These are phyloP conservation scores for Idris sp. DNA, from an alignment of 1,140 invertebrate species.

Conservation along the genomic window DNA sequence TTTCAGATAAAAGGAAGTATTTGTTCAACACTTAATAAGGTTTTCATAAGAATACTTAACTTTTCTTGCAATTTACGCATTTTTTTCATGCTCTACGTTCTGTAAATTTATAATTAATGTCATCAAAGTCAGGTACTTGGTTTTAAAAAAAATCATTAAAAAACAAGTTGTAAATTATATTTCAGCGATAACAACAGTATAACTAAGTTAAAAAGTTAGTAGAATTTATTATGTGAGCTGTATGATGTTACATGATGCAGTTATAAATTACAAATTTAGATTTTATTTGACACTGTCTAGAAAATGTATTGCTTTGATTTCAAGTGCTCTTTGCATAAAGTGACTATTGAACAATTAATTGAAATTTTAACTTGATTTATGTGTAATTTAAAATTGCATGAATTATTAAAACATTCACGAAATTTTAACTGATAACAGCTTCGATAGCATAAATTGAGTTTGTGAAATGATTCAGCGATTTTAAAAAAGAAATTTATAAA, in stretches of 20 bases:
- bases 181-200: constrained; percentile 8
- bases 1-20: too few species aligned
- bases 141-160: constrained; percentile 13
- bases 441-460: too few species aligned
- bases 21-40: too few species aligned
- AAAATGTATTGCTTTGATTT: constrained; percentile 11
- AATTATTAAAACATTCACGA: too few species aligned
- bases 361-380: not conserved
- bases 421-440: too few species aligned
- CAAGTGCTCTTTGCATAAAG: not conserved
- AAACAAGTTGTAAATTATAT: constrained; percentile 11
- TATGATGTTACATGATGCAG: constrained; percentile 4
- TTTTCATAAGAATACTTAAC: too few species aligned
- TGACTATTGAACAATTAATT: not conserved
- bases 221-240: constrained; percentile 14
- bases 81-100: constrained; percentile 8
- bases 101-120: constrained; percentile 11
- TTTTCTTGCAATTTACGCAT: not conserved
- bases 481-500: too few species aligned
- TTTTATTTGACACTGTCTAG: constrained; percentile 4
- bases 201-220: constrained; percentile 19
- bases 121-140: constrained; percentile 6
- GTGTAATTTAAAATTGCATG: too few species aligned
- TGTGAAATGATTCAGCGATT: too few species aligned
- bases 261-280: constrained; percentile 26